phyloP scores from a whole-genome alignment of 2,888 invertebrate species.

The Acleris emargana region DNA sequence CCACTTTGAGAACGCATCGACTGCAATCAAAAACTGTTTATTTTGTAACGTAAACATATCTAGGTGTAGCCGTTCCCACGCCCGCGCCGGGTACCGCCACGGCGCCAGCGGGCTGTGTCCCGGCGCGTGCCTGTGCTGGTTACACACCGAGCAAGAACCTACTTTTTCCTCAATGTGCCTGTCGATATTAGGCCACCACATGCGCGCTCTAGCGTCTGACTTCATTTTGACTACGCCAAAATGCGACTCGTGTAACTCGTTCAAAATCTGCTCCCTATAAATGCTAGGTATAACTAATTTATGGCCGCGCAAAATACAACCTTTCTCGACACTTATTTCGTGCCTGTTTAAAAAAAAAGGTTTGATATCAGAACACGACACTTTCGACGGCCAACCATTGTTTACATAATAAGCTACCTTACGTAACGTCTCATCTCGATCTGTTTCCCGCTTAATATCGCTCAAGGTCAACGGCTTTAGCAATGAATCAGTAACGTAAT shows the following conservation, averaged over 20 bases:
- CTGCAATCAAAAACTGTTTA: too few species aligned
- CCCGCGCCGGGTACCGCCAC: slow-evolving; percentile 30
- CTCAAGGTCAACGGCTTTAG: too few species aligned
- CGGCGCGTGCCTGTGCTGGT: slow-evolving; percentile 24
- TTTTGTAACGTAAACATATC: slow-evolving; percentile 30
- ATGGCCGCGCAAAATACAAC: slow-evolving; percentile 34
- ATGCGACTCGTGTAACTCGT: slow-evolving; percentile 36
- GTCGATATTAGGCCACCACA: slow-evolving; percentile 39
- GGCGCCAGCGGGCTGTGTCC: slow-evolving; percentile 33
- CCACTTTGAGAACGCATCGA: too few species aligned
- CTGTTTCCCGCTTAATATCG: too few species aligned
- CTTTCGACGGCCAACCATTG: neutral
- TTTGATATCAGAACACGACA: neutral
- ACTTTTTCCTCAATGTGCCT: slow-evolving; percentile 36
- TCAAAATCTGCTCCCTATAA: slow-evolving; percentile 32
- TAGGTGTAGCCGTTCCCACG: slow-evolving; percentile 27
- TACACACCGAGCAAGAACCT: slow-evolving; percentile 33
- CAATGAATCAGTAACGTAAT: too few species aligned
- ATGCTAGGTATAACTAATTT: neutral
- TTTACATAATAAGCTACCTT: neutral
- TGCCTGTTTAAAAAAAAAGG: slow-evolving; percentile 16
- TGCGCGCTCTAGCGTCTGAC: slow-evolving; percentile 27
- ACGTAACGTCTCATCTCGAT: neutral
- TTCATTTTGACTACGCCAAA: slow-evolving; percentile 40
- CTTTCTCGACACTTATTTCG: slow-evolving; percentile 15